Conservation (phyloP, 1,140 invertebrate species). For the Hesperophylax magnus region DNA sequence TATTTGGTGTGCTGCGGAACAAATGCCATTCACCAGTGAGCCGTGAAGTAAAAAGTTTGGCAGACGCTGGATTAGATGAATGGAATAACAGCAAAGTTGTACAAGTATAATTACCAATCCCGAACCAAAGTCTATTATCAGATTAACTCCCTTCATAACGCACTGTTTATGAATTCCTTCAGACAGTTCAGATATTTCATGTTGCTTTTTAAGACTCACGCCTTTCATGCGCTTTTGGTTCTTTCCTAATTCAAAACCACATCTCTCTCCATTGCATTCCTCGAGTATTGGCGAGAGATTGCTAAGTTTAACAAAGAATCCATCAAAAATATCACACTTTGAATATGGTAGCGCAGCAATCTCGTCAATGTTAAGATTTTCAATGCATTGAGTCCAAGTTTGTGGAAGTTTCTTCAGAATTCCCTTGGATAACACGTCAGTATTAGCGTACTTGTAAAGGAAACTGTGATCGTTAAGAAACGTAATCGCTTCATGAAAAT, state of each 20-base stretch:
- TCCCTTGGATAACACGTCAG: conserved; percentile 73
- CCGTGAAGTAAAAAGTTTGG: neutral
- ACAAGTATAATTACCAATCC: conserved; percentile 71
- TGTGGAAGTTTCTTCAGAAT: conserved; percentile 71
- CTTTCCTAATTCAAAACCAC: neutral
- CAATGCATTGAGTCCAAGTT: conserved; percentile 69
- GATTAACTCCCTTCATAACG: conserved; percentile 64
- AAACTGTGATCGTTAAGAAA: conserved; percentile 76
- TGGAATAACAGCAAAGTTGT: neutral
- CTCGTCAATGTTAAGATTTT: conserved; percentile 57
- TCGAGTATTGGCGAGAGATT: neutral
- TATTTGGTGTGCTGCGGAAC: no score
- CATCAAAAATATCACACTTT: neutral
- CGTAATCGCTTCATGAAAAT: conserved; percentile 72
- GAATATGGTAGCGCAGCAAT: neutral
- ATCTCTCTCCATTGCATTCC: neutral
- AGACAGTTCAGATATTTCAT: conserved; percentile 78
- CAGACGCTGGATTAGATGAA: neutral
- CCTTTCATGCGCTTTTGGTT: conserved; percentile 57
- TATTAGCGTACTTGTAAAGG: conserved; percentile 79
- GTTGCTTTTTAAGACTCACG: conserved; percentile 76
- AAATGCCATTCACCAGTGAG: no score
- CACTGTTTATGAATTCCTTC: conserved; percentile 73
- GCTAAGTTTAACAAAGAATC: neutral
- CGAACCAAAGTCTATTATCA: conserved; percentile 86